Evolutionary conservation across 2,113 vertebrate species (phyloP), one percentile per base, ranked within the genome.

Genomic region (Carettochelys insculpta): DNA sequence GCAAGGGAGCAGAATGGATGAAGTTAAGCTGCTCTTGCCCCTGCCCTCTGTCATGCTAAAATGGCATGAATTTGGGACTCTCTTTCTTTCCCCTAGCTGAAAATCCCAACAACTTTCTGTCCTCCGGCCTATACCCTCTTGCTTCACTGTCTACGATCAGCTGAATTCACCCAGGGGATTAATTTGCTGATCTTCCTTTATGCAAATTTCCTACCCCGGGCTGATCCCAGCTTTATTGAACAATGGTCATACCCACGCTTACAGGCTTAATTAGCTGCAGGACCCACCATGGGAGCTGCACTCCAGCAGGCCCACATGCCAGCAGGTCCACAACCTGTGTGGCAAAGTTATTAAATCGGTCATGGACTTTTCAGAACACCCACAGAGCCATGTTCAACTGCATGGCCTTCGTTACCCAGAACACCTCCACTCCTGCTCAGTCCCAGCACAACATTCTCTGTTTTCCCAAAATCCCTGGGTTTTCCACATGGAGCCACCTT

Each of bases 171-270:
- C 22, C 52, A 17, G 80, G 4, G 50, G 38, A 38, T 85, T 41
- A 38, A 17, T 50, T 43, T n/a, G 38, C 77, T 89, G 86, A 85
- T 85, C 83, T 77, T 8, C 73, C 4, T 2, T 38, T 77, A 58
- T n/a, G 85, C 31, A 27, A 1, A 11, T 2, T 34, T 20, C 56
- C 86, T 1, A 68, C 47, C 82, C 80, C 52, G 43, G 86, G 79
- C 78, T 52, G 53, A 87, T 73, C 88, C 81, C 86, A 41, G 80
- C 86, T 87, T 47, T 87, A 48, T 73, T 80, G 11, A 56, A 79
- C 68, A 34, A 2, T 41, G 3, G 47, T 68, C 24, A 5, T 5
- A 2, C 53, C 54, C 86, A 0, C 54, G 16, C 0, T 5, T 14
- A 1, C 0, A 82, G 71, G 68, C 29, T 13, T 8, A 25, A 11